A percentile compares a stretch with the other conserved stretches of the same genome.
Conservation (phyloP, 2,113 vertebrate species). For the Hyperoodon ampullatus region DNA sequence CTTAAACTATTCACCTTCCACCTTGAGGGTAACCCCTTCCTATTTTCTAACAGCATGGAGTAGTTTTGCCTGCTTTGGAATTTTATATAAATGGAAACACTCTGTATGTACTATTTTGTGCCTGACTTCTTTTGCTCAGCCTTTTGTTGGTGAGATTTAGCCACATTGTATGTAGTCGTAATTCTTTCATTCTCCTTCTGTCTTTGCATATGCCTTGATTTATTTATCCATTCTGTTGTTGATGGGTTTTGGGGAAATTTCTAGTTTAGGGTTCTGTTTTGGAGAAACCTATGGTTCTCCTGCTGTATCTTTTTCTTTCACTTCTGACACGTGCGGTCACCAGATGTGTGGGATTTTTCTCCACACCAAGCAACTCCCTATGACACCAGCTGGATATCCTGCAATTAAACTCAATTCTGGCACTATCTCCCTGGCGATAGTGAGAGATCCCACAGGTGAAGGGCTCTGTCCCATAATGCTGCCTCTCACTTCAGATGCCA, state of each 20-base stretch:
- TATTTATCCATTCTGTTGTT: not conserved
- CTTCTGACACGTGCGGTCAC: not conserved
- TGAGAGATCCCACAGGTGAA: not conserved
- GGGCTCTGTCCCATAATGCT: not conserved
- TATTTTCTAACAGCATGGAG: not conserved
- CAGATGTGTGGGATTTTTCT: not conserved
- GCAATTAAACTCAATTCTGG: not conserved
- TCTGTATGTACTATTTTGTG: not conserved
- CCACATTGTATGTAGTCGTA: not conserved
- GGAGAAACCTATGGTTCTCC: not conserved
- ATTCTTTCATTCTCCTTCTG: not conserved
- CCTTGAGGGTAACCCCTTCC: not conserved
- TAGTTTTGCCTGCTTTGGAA: not conserved
- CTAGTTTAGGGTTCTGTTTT: not conserved
- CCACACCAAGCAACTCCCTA: not conserved
- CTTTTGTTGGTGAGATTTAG: not conserved
- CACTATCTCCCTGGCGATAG: not conserved
- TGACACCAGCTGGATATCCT: not conserved
- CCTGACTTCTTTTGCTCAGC: not conserved
- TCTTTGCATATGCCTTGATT: not conserved
- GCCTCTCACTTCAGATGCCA: not conserved
- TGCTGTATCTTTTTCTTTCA: not conserved
- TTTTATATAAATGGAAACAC: not conserved
- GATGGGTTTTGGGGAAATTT: not conserved
- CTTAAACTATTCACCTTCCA: not conserved